Conservation (phyloP, 1,140 invertebrate species). For the Calliphora vicina region DNA sequence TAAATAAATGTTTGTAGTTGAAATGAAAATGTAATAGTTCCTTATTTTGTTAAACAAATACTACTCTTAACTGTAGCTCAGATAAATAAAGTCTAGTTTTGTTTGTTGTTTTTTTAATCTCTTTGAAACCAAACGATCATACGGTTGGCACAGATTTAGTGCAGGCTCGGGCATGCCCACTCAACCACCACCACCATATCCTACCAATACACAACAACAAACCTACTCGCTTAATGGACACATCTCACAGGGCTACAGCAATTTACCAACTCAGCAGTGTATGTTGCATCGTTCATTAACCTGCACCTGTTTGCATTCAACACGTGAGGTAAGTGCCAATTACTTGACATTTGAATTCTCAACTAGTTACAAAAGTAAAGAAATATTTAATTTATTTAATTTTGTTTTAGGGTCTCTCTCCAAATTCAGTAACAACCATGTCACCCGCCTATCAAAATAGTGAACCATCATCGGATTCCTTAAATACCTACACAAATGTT, state of each 20-base stretch:
- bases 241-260: slow-evolving; percentile 51
- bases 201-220: slow-evolving; percentile 59
- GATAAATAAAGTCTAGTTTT: slow-evolving; percentile 54
- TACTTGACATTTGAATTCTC: background rate
- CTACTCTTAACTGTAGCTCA: background rate
- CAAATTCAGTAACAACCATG: slow-evolving; percentile 68
- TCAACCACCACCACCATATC: slow-evolving; percentile 66
- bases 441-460: slow-evolving; percentile 74
- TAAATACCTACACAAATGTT: slow-evolving; percentile 63
- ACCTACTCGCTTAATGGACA: slow-evolving; percentile 63
- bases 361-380: too few species aligned
- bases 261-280: slow-evolving; percentile 65
- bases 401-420: slow-evolving; percentile 68
- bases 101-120: slow-evolving; percentile 48
- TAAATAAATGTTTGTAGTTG: background rate
- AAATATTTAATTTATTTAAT: background rate
- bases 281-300: slow-evolving; percentile 71
- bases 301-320: slow-evolving; percentile 67
- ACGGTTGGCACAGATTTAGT: slow-evolving; percentile 63
- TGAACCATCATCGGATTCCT: slow-evolving; percentile 68
- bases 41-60: background rate
- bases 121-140: slow-evolving; percentile 65
- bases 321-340: slow-evolving; percentile 54
- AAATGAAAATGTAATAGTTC: background rate
- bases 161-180: slow-evolving; percentile 63